Conservation (phyloP, 2,888 invertebrate genomes). For the Stegophylla sp. region DNA sequence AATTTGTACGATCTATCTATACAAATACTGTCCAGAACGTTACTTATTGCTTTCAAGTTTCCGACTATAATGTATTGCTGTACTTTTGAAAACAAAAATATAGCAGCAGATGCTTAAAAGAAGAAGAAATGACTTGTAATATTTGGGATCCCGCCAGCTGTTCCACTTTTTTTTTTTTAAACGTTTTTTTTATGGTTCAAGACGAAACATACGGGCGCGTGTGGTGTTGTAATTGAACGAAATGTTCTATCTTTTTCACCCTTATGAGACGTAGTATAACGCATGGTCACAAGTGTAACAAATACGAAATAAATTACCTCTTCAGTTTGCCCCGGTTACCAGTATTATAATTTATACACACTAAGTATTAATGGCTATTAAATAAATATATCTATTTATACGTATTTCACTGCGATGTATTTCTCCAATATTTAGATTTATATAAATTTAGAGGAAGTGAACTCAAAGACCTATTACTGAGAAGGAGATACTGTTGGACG, state of each 20-base stretch:
- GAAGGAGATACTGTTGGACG: too few relatives aligned
- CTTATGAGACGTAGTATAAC: constrained; percentile 9
- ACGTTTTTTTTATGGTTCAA: neutral
- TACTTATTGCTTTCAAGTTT: neutral
- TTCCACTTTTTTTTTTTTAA: constrained; percentile 3
- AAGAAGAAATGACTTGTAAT: neutral
- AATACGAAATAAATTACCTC: neutral
- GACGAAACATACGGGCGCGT: neutral
- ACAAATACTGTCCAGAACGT: neutral
- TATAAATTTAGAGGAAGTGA: too few relatives aligned
- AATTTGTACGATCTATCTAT: neutral
- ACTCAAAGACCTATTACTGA: too few relatives aligned
- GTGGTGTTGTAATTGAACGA: neutral
- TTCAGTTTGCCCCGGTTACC: neutral
- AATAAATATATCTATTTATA: too few relatives aligned
- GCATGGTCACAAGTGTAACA: neutral
- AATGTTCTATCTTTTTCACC: neutral
- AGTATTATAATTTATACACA: too few relatives aligned
- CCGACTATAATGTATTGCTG: neutral
- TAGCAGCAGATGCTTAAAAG: neutral
- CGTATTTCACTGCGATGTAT: too few relatives aligned
- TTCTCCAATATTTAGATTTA: too few relatives aligned
- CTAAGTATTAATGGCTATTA: too few relatives aligned
- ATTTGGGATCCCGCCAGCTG: constrained; percentile 6
- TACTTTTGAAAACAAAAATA: neutral